Conservation (phyloP, 2,888 invertebrate species). For the Lucinisca nassula region DNA sequence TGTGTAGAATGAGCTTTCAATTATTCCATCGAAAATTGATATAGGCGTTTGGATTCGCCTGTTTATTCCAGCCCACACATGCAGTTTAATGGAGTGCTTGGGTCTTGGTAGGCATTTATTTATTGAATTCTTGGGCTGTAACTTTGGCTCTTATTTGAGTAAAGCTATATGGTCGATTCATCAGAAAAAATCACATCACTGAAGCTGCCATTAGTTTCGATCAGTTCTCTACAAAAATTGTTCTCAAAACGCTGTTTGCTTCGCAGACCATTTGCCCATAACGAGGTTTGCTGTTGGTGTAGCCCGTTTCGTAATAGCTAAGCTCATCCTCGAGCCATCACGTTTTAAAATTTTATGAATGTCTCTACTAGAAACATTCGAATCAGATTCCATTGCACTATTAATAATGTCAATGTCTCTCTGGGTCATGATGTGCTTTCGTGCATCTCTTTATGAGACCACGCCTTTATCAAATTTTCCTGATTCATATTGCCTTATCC, state of each 20-base stretch:
- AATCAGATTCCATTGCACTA: not conserved
- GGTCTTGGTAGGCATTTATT: slow-evolving; percentile 1
- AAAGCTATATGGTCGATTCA: slow-evolving; percentile 40
- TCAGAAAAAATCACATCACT: slow-evolving; percentile 57
- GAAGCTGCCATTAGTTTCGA: slow-evolving; percentile 32
- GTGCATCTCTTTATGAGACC: too few species aligned
- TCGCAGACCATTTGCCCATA: slow-evolving; percentile 43
- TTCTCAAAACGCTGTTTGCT: slow-evolving; percentile 18
- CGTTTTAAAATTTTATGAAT: not conserved
- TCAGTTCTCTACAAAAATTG: slow-evolving; percentile 34
- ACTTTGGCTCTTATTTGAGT: slow-evolving; percentile 23
- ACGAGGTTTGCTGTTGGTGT: not conserved
- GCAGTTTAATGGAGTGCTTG: slow-evolving; percentile 51
- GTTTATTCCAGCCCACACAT: slow-evolving; percentile 60
- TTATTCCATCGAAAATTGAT: slow-evolving; percentile 50
- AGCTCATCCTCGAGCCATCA: not conserved
- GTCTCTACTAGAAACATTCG: not conserved
- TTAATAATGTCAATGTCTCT: not conserved
- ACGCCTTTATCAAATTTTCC: too few species aligned
- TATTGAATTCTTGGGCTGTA: not conserved
- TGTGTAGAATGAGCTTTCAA: slow-evolving; percentile 41
- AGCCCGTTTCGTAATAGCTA: not conserved
- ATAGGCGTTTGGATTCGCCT: slow-evolving; percentile 27
- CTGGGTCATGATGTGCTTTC: not conserved
- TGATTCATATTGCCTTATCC: too few species aligned